These are phyloP conservation scores for Zoanthus gigantus DNA, from an alignment of 92 coral and sea anemone species.

Conservation along the genomic window DNA sequence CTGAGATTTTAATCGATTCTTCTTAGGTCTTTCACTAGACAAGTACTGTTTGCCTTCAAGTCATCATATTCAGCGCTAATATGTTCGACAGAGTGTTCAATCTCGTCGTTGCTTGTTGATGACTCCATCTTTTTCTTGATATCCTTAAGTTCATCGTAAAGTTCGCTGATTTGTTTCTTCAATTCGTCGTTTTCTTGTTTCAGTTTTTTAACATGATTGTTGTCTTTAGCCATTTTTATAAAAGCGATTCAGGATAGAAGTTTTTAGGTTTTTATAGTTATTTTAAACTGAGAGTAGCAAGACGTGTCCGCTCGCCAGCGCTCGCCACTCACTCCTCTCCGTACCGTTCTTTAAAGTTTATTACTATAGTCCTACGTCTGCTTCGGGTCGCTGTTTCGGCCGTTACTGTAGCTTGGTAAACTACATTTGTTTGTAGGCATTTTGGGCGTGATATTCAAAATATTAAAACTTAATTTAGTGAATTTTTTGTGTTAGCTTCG, in stretches of 20 bases:
- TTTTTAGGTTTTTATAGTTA: neutral
- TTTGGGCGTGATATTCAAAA: no score
- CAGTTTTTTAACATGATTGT: conserved; percentile 4
- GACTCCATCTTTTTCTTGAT: conserved; percentile 10
- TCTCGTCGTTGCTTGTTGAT: neutral
- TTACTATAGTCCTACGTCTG: no score
- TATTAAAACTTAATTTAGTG: no score
- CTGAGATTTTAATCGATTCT: conserved; percentile 10
- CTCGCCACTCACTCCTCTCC: no score
- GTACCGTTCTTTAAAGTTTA: no score
- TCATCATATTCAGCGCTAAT: conserved; percentile 7
- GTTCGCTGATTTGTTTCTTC: conserved; percentile 5
- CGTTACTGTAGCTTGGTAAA: no score
- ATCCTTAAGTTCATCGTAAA: conserved; percentile 11
- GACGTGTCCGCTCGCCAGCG: no score
- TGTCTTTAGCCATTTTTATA: neutral
- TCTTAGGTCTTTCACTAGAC: neutral
- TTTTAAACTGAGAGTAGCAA: no score
- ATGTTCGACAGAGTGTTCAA: conserved; percentile 18
- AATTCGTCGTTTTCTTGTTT: conserved; percentile 17
- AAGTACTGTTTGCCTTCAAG: neutral
- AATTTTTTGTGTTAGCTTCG: no score
- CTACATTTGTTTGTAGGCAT: no score
- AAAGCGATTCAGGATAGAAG: neutral
- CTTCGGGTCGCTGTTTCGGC: no score